Evolutionary conservation across 2,113 vertebrate species (phyloP).

Genomic region (Phylloscopus trochiloides): DNA sequence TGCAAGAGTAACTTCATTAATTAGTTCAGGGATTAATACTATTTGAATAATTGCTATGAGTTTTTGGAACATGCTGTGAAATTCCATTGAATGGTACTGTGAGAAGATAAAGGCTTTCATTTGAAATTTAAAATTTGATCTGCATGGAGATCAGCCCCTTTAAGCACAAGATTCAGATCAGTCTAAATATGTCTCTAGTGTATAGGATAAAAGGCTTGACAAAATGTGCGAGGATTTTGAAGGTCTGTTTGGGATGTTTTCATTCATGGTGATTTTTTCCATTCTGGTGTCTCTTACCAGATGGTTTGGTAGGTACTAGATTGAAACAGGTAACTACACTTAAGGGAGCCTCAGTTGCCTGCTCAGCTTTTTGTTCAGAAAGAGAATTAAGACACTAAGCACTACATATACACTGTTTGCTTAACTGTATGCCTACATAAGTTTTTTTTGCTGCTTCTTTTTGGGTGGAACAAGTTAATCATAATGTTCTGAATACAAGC

Average conservation of each 20-base stretch:
- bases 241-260: neutral
- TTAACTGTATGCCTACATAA: rapidly evolving
- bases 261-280: neutral
- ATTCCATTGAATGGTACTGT: neutral
- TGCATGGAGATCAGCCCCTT: neutral
- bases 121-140: neutral
- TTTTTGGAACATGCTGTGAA: neutral
- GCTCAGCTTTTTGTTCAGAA: neutral
- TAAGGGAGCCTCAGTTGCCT: neutral
- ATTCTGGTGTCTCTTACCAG: neutral
- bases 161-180: neutral
- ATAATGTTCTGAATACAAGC: neutral
- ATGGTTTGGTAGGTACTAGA: neutral
- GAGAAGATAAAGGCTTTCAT: neutral
- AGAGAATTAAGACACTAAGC: neutral
- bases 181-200: neutral
- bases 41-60: neutral
- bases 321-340: neutral
- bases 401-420: neutral
- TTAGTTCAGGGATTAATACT: neutral
- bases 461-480: neutral
- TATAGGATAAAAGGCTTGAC: neutral
- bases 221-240: neutral
- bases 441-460: neutral
- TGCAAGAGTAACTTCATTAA: neutral